Conservation (phyloP, 2,888 invertebrate genomes). For the Eudemis profundana region DNA sequence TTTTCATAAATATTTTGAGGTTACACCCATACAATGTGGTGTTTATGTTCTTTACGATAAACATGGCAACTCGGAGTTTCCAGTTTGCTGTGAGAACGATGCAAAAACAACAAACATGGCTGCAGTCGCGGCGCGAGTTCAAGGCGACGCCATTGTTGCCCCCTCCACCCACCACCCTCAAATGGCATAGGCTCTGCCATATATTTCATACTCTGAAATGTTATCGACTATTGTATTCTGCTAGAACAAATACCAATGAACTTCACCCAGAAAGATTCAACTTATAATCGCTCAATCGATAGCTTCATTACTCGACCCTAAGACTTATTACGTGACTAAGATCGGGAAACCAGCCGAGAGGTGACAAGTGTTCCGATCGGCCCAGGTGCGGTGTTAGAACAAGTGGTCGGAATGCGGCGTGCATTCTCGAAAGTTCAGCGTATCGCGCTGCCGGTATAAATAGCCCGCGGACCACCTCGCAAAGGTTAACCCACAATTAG, state of each 20-base stretch:
- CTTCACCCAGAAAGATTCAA: constrained; percentile 23
- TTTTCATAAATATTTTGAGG: constrained; percentile 34
- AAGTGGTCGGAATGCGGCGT: constrained; percentile 51
- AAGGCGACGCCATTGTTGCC: constrained; percentile 47
- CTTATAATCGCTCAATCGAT: constrained; percentile 15
- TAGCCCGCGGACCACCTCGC: constrained; percentile 69
- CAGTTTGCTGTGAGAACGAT: constrained; percentile 50
- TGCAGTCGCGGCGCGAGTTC: constrained; percentile 47
- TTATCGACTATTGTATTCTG: constrained; percentile 35
- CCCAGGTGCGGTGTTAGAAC: constrained; percentile 45
- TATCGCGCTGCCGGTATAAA: constrained; percentile 61
- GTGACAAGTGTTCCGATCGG: constrained; percentile 34
- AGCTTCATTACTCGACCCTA: constrained; percentile 1
- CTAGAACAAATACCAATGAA: constrained; percentile 34
- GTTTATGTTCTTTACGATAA: constrained; percentile 41
- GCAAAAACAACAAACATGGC: constrained; percentile 54
- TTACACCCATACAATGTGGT: constrained; percentile 36
- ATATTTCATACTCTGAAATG: constrained; percentile 23
- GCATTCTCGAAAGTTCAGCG: constrained; percentile 65
- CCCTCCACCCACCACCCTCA: constrained; percentile 33
- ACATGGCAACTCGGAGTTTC: constrained; percentile 33
- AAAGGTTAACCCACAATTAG: constrained; percentile 80
- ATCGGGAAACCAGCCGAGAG: background rate
- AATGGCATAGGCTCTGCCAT: constrained; percentile 15
- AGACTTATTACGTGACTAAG: background rate